Conservation (phyloP, 2,113 vertebrate species). For the Pterocles orientalis region DNA sequence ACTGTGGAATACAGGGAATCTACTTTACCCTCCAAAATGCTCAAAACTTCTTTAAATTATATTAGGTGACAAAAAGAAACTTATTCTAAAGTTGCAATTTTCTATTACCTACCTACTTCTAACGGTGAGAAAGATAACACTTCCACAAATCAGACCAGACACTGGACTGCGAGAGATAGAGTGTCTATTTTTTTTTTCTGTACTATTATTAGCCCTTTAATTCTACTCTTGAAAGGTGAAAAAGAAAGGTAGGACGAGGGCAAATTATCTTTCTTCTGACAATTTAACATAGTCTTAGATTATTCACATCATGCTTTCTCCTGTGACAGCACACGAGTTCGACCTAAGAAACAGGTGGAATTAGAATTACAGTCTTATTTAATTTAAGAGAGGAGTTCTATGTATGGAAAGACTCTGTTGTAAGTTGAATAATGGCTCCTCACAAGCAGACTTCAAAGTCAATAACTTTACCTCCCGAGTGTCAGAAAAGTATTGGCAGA, state of each 20-base stretch:
- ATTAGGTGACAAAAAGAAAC: neutral
- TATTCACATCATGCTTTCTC: neutral
- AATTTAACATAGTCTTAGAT: neutral
- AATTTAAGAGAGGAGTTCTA: neutral
- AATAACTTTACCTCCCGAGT: slow-evolving; percentile 38
- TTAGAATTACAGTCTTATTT: neutral
- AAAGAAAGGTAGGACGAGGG: neutral
- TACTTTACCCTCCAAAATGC: neutral
- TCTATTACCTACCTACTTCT: neutral
- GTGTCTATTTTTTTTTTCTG: neutral
- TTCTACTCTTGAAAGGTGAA: neutral
- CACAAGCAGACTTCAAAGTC: neutral
- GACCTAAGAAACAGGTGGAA: neutral
- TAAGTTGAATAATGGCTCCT: neutral
- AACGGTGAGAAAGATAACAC: neutral
- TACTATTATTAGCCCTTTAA: neutral
- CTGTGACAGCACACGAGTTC: neutral
- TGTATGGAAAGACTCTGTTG: neutral
- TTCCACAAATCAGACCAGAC: neutral
- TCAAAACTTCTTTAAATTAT: neutral
- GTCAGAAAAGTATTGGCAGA: slow-evolving; percentile 7
- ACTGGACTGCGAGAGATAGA: neutral
- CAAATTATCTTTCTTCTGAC: neutral
- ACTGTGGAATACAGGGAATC: neutral
- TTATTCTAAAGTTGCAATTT: neutral